Base-by-base conservation (phyloP, 2,113 vertebrate genomes). In the Cryptomyrus ogoouensis region DNA sequence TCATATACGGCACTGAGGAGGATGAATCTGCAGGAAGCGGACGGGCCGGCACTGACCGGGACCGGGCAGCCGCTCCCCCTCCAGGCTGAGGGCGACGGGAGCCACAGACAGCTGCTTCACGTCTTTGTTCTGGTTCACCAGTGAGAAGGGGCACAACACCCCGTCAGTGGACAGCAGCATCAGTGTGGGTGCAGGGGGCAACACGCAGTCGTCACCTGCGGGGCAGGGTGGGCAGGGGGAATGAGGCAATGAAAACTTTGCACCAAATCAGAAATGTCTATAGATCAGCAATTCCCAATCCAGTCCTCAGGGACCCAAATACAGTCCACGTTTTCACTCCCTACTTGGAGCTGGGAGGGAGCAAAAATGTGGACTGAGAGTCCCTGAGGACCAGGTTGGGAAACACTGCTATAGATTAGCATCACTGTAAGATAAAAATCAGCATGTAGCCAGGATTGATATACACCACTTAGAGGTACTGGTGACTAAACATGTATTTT, bases 111-210 rank as follows among this genome's bases (percentile, higher is more conserved):
- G 93, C 0, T 97, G 95, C 83, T 96, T 96, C 3, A 95, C 93
- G 0, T 97, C 97, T 0, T 96, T 96, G 90, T 97, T 99, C 89
- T 96, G 94, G 91, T 99, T 99, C 91, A 99, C 96, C 93, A 99
- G 96, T 21, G 98, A 96, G 92, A 99, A 99, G 0, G 98, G 98
- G 92, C 98, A 99, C 39, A 99, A 95, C 0, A 99, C 95, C 9
- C 98, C 98, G 24, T 99, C 98, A 0, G 98, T 99, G 31, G 98
- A 99, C 5, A 99, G 96, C 90, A 99, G 92, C 92, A 99, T 94
- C 92, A 99, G 95, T 39, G 96, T 96, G 13, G 98, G 98, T 2
- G 96, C 96, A 31, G 98, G 96, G 27, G 96, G 95, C 56, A 98
- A 91, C 2, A 94, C 96, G 94, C 97, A 98, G 91, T 99, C 98